Conservation (phyloP, 2,888 invertebrate species). For the Subacronicta megacephala region DNA sequence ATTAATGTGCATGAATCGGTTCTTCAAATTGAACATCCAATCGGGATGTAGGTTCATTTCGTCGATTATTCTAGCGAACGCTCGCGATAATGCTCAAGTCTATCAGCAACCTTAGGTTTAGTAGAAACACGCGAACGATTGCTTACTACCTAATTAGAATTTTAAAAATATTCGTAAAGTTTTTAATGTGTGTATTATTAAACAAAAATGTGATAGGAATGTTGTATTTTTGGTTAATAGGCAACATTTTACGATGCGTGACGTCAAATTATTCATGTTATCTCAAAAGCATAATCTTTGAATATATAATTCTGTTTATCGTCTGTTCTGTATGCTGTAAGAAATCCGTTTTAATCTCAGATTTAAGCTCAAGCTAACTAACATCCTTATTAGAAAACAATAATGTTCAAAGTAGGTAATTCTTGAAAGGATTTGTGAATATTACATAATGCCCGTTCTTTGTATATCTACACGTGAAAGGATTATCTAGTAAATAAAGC, state of each 20-base stretch:
- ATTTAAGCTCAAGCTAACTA: slow-evolving; percentile 15
- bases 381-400: slow-evolving; percentile 29
- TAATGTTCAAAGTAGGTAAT: slow-evolving; percentile 17
- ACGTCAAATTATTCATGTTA: neutral
- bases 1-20: no score
- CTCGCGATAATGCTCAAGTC: no score
- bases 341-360: slow-evolving; percentile 16
- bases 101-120: no score
- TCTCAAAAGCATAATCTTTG: neutral
- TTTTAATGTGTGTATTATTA: neutral
- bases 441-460: no score
- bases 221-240: neutral
- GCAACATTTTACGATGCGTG: neutral
- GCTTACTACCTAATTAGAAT: neutral
- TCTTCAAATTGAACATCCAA: no score
- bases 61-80: no score
- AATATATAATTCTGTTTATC: slow-evolving; percentile 18
- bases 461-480: slow-evolving; percentile 24
- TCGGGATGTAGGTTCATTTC: no score
- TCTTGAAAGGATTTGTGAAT: slow-evolving; percentile 31
- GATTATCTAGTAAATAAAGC: slow-evolving; percentile 10
- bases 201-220: neutral
- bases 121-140: no score
- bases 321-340: neutral
- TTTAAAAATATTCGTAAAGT: neutral